Evolutionary conservation across 2,888 invertebrate genomes (phyloP).

Genomic region (Drosophila macrospina): DNA sequence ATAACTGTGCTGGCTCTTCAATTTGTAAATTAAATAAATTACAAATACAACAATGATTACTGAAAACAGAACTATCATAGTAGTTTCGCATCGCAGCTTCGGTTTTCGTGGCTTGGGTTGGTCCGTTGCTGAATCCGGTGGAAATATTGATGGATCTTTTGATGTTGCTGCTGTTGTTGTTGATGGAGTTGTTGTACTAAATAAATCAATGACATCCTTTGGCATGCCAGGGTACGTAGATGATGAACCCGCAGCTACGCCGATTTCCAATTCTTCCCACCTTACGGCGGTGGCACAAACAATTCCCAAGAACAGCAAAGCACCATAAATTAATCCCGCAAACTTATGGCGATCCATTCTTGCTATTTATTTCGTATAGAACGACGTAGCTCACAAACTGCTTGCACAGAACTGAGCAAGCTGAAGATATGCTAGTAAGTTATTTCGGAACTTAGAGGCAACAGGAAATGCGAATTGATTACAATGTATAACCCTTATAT

Average conservation of each 20-base stretch:
- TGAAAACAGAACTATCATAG: background rate
- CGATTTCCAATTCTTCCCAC: background rate
- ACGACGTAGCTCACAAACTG: conserved; percentile 4
- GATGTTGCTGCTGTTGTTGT: background rate
- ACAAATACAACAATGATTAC: background rate
- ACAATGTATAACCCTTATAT: background rate
- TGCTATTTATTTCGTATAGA: background rate
- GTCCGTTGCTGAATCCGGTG: background rate
- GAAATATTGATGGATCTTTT: background rate
- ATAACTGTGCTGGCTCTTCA: conserved; percentile 12
- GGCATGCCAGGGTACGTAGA: background rate
- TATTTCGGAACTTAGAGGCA: background rate
- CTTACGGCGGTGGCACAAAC: background rate
- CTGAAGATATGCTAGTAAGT: background rate
- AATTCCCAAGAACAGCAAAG: background rate
- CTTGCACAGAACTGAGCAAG: background rate
- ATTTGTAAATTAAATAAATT: conserved; percentile 7
- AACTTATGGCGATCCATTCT: conserved; percentile 4
- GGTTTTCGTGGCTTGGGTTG: background rate
- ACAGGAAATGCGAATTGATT: conserved; percentile 42
- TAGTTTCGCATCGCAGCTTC: background rate
- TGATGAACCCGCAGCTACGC: background rate
- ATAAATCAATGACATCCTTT: background rate
- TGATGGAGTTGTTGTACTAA: background rate
- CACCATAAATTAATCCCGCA: background rate